Base-by-base conservation (phyloP, 2,888 invertebrate genomes). In the Hymenopus coronatus region DNA sequence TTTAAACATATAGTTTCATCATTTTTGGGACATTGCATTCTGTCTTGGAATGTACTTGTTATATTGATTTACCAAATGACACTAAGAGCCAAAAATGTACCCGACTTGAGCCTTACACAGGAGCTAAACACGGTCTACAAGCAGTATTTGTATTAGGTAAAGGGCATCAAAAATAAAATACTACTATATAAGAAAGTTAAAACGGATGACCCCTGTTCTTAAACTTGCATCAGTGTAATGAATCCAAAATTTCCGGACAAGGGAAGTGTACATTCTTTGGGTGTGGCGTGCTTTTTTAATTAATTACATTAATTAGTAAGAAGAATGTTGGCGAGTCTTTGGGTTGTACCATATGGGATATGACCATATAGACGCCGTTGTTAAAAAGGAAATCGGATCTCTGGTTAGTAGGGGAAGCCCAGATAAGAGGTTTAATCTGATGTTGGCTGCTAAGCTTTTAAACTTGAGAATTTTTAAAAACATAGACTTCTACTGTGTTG, bases 231-330 rank as follows among this genome's bases (percentile, higher is more conserved):
- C 82, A 82, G 14, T 82, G 87, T 87, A 87, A 87, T 82, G 87
- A 87, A 87, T 82, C 87, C 87, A 82, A 82, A 82, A 15, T 82
- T 87, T 87, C 87, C 87, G 87, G 87, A 30, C 40, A 40, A 30
- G 40, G 87, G 87, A 87, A 87, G 87, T 82, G 82, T 87, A 82
- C 87, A 82, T 82, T 87, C 87, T 87, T 87, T 87, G 87, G 87
- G 87, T 87, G 87, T 87, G 87, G 87, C 87, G 87, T 82, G 82
- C n/a, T 87, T 87, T 87, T 87, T 82, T 87, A 87, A 87, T 87
- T 87, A 87, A 87, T 87, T 30, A 87, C 82, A 87, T 70, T 87
- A 46, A 87, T 87, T 87, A 87, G 87, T 87, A 82, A 87, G 87
- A 87, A 30, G n/a, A 70, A 25, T 25, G 54, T 25, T 70, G 54